Evolutionary conservation across 2,113 vertebrate species (phyloP).

Genomic region (Trogon melanurus): DNA sequence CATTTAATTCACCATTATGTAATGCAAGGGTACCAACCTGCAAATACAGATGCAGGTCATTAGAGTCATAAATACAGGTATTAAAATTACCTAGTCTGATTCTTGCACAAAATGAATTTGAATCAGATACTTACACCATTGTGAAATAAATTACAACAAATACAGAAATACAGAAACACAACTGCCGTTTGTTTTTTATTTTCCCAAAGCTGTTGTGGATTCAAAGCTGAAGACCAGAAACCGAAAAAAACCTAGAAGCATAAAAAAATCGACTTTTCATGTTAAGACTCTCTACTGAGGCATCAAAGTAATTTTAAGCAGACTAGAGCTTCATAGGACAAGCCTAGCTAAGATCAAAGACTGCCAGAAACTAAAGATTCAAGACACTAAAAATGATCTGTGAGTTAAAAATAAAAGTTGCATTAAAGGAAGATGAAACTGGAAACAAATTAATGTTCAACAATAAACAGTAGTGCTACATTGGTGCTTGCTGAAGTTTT

Average conservation of each 20-base stretch:
- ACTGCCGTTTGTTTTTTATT: no score
- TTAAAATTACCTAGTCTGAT: neutral
- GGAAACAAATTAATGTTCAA: neutral
- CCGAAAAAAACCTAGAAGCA: neutral
- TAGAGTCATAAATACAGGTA: neutral
- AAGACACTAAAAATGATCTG: neutral
- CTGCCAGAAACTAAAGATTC: neutral
- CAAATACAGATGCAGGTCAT: neutral
- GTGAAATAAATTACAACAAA: neutral
- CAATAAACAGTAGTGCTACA: neutral
- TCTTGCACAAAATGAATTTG: neutral
- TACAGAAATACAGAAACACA: neutral
- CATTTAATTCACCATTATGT: neutral
- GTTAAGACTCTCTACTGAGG: neutral
- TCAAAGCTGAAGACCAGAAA: neutral
- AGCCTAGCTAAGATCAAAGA: neutral
- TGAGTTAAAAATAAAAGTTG: neutral
- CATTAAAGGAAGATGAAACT: neutral
- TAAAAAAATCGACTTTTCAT: neutral
- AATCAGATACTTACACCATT: neutral
- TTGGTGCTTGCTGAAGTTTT: neutral
- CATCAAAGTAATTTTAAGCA: slow-evolving; percentile 18
- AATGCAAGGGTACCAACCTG: neutral
- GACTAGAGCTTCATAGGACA: neutral
- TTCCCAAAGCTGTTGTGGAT: neutral